A percentile compares a stretch with the other conserved stretches of the same genome.
Conservation (phyloP, 1,140 invertebrate species). For the Magallana ariakensis region DNA sequence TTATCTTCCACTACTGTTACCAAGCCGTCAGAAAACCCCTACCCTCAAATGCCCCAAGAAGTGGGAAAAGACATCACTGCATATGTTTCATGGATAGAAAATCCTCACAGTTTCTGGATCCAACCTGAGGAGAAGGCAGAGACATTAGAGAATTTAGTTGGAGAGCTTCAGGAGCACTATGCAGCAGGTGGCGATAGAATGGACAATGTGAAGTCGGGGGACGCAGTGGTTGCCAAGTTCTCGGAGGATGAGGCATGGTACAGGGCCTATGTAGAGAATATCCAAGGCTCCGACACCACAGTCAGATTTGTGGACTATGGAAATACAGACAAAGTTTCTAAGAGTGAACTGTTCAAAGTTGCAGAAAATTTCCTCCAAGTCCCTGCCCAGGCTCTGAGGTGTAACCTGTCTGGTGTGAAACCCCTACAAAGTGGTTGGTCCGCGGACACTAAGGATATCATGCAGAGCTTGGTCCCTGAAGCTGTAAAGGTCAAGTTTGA, state of each 20-base stretch:
- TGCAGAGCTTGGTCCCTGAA: constrained; percentile 70
- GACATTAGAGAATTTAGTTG: constrained; percentile 78
- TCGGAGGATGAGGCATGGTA: constrained; percentile 88
- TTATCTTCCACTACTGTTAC: not conserved
- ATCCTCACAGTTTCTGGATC: constrained; percentile 80
- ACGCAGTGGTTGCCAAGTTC: constrained; percentile 86
- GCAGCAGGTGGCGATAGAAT: constrained; percentile 41
- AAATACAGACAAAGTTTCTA: constrained; percentile 71
- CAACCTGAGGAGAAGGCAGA: constrained; percentile 77
- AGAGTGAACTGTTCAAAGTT: constrained; percentile 47
- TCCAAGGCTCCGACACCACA: constrained; percentile 81
- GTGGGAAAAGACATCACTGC: constrained; percentile 53
- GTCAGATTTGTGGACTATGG: constrained; percentile 89
- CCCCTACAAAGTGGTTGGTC: constrained; percentile 70
- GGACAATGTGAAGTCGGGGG: constrained; percentile 50
- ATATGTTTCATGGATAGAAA: constrained; percentile 74
- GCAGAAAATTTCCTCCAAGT: constrained; percentile 57
- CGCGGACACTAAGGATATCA: constrained; percentile 69
- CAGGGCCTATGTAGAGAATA: constrained; percentile 86
- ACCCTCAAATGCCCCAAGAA: constrained; percentile 30
- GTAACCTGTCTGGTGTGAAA: constrained; percentile 65
- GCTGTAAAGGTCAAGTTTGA: constrained; percentile 55
- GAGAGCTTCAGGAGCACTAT: constrained; percentile 76
- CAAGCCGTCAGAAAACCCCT: constrained; percentile 51
- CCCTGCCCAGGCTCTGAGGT: constrained; percentile 66